Evolutionary conservation across 2,888 invertebrate species (phyloP), one percentile per base, ranked within the genome.

Genomic region (Eledone cirrhosa): DNA sequence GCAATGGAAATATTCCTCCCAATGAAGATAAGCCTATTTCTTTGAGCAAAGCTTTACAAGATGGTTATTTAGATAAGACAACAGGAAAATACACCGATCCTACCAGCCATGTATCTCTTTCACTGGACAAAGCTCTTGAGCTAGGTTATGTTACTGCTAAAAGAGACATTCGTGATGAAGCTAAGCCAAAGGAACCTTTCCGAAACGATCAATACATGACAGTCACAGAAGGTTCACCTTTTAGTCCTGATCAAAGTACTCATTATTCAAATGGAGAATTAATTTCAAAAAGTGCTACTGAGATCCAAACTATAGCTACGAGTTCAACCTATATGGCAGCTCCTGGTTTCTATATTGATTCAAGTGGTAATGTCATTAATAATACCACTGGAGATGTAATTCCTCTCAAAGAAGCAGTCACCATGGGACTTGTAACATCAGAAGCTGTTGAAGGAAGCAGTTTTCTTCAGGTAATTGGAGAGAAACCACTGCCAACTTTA

Each of bases 21-120:
- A 78, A 59, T 27, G 78, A 78, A 77, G 81, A 81, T 53, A 19
- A 78, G 48, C 82, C 85, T 75, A 77, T 83, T 27, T 85, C 97
- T n/a, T 94, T 98, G 77, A 94, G 96, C 84, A 96, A 98, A 91
- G 98, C 98, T 4, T 95, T 98, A 84, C 94, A 94, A 84, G 93
- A 95, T 91, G 94, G 97, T 83, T 94, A 97, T 84, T 92, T 98
- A 79, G 97, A 98, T 90, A 95, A 86, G 22, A 80, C 82, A 69
- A 81, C 82, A 29, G 85, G 84, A 59, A 80, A 74, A 24, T 88
- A 84, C 81, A 91, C 96, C 81, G 96, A 97, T 91, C 93, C 94
- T 2, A 93, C 94, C 83, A 87, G 88, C 74, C 94, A 95, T 88
- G 93, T 95, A 89, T 91, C 96, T 31, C 76, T 85, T 22, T 79